A percentile compares a stretch with the other conserved stretches of the same genome.
These are phyloP conservation scores for Nixonia krombeini DNA, from an alignment of 1,140 invertebrate species.

Conservation along the genomic window DNA sequence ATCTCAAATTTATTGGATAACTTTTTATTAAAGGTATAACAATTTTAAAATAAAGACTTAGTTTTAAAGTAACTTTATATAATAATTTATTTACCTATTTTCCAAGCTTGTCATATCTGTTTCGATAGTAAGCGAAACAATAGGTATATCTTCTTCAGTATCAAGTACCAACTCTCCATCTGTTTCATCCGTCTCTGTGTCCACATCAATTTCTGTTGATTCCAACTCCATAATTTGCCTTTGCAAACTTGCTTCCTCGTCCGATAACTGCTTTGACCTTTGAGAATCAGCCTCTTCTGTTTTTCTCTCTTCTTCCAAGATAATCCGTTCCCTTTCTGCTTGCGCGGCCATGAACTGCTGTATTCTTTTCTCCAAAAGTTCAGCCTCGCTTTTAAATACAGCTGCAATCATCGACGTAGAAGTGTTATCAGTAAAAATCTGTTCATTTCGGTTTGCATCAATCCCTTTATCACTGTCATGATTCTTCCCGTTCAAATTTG, in stretches of 20 bases:
- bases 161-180: slow-evolving; percentile 79
- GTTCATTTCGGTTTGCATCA: slow-evolving; percentile 1
- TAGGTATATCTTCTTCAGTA: slow-evolving; percentile 68
- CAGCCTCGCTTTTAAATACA: slow-evolving; percentile 71
- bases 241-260: slow-evolving; percentile 85
- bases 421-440: slow-evolving; percentile 53
- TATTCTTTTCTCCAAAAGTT: slow-evolving; percentile 70
- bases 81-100: slow-evolving; percentile 50
- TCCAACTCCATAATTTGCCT: slow-evolving; percentile 84
- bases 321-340: slow-evolving; percentile 67
- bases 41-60: too few relatives aligned
- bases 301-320: slow-evolving; percentile 70
- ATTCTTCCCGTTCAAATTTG: slow-evolving; percentile 17
- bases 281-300: slow-evolving; percentile 72
- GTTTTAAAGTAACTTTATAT: too few relatives aligned
- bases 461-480: slow-evolving; percentile 8
- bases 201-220: slow-evolving; percentile 84
- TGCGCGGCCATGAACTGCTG: slow-evolving; percentile 70
- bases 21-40: too few relatives aligned
- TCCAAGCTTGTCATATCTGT: slow-evolving; percentile 62
- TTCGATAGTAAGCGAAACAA: slow-evolving; percentile 40
- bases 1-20: too few relatives aligned
- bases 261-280: slow-evolving; percentile 76
- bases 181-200: slow-evolving; percentile 86
- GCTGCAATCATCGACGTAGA: slow-evolving; percentile 69